A percentile compares a stretch with the other conserved stretches of the same genome.
phyloP scores from a whole-genome alignment of 2,888 invertebrate species.

The Linyphia triangularis region DNA sequence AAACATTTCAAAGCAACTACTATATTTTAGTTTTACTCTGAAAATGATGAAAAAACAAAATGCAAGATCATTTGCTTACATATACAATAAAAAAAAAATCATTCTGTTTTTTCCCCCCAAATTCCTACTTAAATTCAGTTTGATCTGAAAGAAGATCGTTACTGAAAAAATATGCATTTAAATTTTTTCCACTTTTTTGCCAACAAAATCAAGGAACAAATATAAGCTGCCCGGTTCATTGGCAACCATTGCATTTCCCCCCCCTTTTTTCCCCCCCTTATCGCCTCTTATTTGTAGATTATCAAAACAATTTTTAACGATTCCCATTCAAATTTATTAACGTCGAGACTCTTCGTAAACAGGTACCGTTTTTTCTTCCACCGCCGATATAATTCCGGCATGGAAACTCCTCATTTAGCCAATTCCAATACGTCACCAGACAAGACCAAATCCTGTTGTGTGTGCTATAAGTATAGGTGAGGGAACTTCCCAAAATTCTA shows the following conservation, averaged over 20 bases:
- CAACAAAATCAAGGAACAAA: background rate
- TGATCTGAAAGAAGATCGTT: too few relatives aligned
- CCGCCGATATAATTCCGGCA: background rate
- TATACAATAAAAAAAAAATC: too few relatives aligned
- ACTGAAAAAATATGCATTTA: too few relatives aligned
- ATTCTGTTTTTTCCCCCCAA: too few relatives aligned
- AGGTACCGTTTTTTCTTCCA: background rate
- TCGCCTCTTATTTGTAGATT: background rate
- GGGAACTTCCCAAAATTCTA: background rate
- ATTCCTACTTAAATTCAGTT: too few relatives aligned
- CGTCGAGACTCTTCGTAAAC: background rate
- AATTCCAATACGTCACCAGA: slow-evolving; percentile 9
- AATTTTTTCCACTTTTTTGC: too few relatives aligned
- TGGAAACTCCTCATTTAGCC: background rate
- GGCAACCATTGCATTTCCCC: background rate
- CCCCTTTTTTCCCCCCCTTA: background rate
- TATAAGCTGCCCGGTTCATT: background rate
- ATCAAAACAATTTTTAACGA: background rate
- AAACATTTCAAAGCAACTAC: too few relatives aligned
- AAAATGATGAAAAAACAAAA: too few relatives aligned
- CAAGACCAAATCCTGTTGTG: slow-evolving; percentile 48
- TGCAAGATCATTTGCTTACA: too few relatives aligned
- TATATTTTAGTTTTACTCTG: too few relatives aligned
- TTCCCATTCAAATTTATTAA: background rate
- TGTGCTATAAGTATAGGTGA: slow-evolving; percentile 54